These are phyloP conservation scores for Agapornis canus DNA, from an alignment of 2,797 vertebrate genomes.

Conservation along the genomic window DNA sequence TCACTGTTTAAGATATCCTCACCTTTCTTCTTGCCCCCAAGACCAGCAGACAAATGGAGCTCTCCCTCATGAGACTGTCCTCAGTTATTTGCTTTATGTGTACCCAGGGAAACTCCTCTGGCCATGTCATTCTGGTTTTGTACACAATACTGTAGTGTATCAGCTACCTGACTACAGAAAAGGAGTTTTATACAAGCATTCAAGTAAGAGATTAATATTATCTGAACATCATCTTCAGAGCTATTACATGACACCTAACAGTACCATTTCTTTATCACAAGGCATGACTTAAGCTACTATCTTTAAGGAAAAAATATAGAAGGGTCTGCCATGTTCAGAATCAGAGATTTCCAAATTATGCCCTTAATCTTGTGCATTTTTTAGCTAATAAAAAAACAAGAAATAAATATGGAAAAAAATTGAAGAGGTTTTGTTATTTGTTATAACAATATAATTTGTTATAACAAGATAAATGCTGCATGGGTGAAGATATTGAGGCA, in stretches of 20 bases:
- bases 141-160: background rate
- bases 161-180: background rate
- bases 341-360: background rate
- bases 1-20: background rate
- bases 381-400: background rate
- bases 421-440: background rate
- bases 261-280: background rate
- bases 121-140: background rate
- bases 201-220: background rate
- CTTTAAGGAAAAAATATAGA: background rate
- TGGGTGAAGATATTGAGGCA: background rate
- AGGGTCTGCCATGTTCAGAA: background rate
- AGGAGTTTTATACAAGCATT: background rate
- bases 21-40: background rate
- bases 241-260: background rate
- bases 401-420: background rate
- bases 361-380: background rate
- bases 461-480: background rate
- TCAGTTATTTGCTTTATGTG: background rate
- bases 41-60: background rate
- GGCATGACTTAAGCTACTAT: background rate
- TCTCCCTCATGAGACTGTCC: rapidly evolving
- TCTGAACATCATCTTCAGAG: background rate
- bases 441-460: background rate
- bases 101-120: background rate